Conservation (phyloP, 2,113 vertebrate species). For the Progne subis region DNA sequence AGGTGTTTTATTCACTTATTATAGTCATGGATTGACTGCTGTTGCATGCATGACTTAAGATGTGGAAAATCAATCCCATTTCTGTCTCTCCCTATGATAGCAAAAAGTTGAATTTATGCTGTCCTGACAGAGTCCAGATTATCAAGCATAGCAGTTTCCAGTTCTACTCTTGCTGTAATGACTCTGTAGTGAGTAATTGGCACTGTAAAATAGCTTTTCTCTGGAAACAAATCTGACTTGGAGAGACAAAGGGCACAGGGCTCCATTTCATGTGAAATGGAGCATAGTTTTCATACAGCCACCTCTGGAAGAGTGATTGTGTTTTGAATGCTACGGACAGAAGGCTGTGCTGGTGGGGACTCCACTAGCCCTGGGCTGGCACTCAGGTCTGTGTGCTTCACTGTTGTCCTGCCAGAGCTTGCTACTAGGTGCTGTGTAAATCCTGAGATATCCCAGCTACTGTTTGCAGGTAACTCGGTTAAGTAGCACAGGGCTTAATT, state of each 20-base stretch:
- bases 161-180: not conserved
- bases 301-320: not conserved
- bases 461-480: not conserved
- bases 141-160: not conserved
- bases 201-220: not conserved
- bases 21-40: not conserved
- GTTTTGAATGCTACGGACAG: not conserved
- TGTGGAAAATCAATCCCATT: not conserved
- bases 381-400: not conserved
- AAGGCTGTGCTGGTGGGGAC: not conserved
- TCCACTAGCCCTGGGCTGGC: not conserved
- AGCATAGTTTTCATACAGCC: not conserved
- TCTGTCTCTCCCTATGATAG: not conserved
- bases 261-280: not conserved
- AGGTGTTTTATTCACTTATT: not conserved
- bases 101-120: not conserved
- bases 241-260: not conserved
- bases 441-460: not conserved
- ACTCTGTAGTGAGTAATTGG: not conserved
- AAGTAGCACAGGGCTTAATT: not conserved
- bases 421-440: not conserved
- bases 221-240: not conserved
- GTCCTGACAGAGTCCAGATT: not conserved
- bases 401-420: not conserved
- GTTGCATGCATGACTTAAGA: not conserved